Percentiles rank a stretch among this genome's conserved stretches.
These are phyloP conservation scores for Pristionchus fissidentatus DNA, from an alignment of 2,888 invertebrate species.

Conservation along the genomic window DNA sequence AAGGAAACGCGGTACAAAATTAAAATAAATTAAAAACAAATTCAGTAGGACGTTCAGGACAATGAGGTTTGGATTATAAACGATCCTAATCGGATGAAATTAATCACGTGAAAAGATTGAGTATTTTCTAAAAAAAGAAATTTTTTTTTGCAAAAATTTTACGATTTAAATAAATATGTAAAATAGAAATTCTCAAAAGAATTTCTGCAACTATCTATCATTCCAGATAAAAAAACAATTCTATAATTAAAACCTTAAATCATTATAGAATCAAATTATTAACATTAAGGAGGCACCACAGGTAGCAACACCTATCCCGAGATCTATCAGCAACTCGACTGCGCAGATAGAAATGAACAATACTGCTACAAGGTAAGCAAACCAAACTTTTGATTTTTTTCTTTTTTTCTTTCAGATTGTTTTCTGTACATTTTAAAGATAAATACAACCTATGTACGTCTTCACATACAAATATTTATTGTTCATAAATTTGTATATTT, in stretches of 20 bases:
- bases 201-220: too few species aligned
- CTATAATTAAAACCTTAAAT: background rate
- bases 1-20: too few species aligned
- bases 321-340: constrained; percentile 1
- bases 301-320: constrained; percentile 20
- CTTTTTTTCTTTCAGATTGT: background rate
- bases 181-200: too few species aligned
- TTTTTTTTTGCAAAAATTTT: background rate
- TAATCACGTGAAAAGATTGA: background rate
- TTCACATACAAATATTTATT: background rate
- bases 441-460: too few species aligned
- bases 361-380: constrained; percentile 39
- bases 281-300: background rate
- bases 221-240: too few species aligned
- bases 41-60: background rate
- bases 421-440: too few species aligned
- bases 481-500: background rate
- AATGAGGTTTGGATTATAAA: background rate
- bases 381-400: too few species aligned
- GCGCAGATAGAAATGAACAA: constrained; percentile 19
- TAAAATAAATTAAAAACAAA: background rate
- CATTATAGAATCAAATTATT: background rate
- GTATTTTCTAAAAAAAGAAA: background rate
- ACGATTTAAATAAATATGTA: too few species aligned
- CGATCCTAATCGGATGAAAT: background rate